Evolutionary conservation across 2,797 vertebrate species (phyloP).

Genomic region (Lateolabrax maculatus): DNA sequence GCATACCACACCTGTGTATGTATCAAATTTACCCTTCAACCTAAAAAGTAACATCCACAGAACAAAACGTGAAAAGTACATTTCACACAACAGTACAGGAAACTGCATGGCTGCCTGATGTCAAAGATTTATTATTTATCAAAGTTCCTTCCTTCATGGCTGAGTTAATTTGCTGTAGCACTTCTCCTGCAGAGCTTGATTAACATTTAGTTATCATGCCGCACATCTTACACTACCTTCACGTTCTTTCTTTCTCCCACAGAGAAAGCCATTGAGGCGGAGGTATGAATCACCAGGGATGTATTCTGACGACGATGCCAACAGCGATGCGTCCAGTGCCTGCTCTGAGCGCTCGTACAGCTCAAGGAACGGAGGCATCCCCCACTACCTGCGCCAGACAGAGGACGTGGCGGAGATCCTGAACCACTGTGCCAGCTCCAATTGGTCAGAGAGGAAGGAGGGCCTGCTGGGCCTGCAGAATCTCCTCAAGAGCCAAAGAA

Average conservation of each 20-base stretch:
- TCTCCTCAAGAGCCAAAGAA: constrained; percentile 93
- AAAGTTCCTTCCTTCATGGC: not conserved
- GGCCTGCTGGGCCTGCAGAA: constrained; percentile 95
- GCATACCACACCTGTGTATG: not conserved
- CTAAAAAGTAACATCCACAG: not conserved
- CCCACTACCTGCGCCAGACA: constrained; percentile 94
- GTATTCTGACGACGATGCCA: constrained; percentile 97
- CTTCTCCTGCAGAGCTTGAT: not conserved
- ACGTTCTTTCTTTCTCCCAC: constrained; percentile 14
- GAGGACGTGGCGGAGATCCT: constrained; percentile 98
- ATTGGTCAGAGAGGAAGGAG: constrained; percentile 98
- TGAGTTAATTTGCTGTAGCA: not conserved
- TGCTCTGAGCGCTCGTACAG: constrained; percentile 97
- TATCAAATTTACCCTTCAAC: not conserved
- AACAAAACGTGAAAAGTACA: not conserved
- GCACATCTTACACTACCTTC: not conserved
- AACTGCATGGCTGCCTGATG: constrained; percentile 71
- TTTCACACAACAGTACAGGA: not conserved
- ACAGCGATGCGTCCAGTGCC: constrained; percentile 96
- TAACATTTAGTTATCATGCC: not conserved
- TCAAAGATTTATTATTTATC: constrained; percentile 22
- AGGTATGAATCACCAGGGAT: constrained; percentile 96
- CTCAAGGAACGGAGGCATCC: constrained; percentile 94
- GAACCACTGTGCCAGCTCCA: constrained; percentile 98
- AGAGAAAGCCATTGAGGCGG: constrained; percentile 95